Percentiles rank a stretch among this genome's conserved stretches.
Conservation (phyloP, 2,888 invertebrate species). For the Napeogenes sylphis region DNA sequence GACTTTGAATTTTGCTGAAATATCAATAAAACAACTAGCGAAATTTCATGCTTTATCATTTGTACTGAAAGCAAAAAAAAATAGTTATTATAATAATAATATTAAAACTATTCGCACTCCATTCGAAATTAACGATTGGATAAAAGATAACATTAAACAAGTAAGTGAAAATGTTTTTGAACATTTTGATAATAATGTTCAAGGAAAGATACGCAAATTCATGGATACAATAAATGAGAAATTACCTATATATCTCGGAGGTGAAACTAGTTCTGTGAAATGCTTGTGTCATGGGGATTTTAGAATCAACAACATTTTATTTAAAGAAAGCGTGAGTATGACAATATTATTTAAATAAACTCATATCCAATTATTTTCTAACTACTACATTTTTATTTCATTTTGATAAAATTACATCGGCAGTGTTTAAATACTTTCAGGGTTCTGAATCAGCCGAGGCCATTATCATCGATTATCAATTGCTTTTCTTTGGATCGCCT, state of each 20-base stretch:
- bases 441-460: constrained; percentile 4
- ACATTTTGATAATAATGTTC: constrained; percentile 26
- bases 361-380: background rate
- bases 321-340: constrained; percentile 39
- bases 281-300: constrained; percentile 46
- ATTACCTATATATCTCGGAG: constrained; percentile 33
- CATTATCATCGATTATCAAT: constrained; percentile 7
- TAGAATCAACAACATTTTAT: constrained; percentile 41
- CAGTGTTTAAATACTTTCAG: background rate
- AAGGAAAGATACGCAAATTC: too few relatives aligned
- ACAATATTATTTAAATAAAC: background rate
- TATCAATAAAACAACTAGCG: constrained; percentile 37
- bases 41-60: constrained; percentile 41
- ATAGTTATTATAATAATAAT: constrained; percentile 31
- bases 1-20: constrained; percentile 37
- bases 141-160: constrained; percentile 33
- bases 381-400: background rate
- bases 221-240: constrained; percentile 22
- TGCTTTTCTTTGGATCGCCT: constrained; percentile 5
- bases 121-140: constrained; percentile 33
- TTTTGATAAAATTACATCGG: too few relatives aligned
- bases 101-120: constrained; percentile 36
- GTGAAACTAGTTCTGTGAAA: constrained; percentile 24
- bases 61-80: constrained; percentile 33
- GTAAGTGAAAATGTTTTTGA: constrained; percentile 31